Conservation (phyloP, 2,797 vertebrate genomes). For the Catamblyrhynchus diadema region DNA sequence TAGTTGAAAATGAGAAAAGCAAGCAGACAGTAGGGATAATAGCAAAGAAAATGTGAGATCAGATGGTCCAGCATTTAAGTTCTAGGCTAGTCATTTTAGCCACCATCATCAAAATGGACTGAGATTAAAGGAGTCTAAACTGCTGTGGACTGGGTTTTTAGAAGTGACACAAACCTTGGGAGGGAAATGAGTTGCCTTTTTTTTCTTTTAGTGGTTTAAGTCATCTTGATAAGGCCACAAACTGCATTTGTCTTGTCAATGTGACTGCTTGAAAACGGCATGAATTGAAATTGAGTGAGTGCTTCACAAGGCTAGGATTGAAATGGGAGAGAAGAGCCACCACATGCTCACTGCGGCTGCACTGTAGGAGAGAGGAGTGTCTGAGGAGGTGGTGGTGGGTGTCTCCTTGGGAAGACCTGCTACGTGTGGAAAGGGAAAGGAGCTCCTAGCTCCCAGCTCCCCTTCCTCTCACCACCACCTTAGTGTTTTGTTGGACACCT, state of each 20-base stretch:
- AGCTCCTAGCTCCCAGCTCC: background rate
- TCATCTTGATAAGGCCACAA: slow-evolving; percentile 68
- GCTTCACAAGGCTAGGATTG: background rate
- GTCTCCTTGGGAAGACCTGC: slow-evolving; percentile 60
- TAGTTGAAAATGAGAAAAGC: slow-evolving; percentile 37
- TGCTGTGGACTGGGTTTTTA: background rate
- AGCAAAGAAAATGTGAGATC: slow-evolving; percentile 27
- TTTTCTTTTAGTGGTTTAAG: slow-evolving; percentile 19
- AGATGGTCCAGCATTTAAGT: background rate
- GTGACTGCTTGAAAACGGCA: background rate
- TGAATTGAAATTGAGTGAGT: background rate
- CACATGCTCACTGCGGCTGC: background rate
- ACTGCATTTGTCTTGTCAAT: slow-evolving; percentile 38
- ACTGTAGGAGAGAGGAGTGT: background rate
- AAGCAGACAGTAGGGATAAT: slow-evolving; percentile 30
- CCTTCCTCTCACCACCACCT: slow-evolving; percentile 15
- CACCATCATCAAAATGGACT: background rate
- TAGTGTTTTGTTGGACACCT: slow-evolving; percentile 25
- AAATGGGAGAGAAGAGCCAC: slow-evolving; percentile 3
- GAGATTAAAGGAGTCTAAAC: slow-evolving; percentile 20
- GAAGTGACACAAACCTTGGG: slow-evolving; percentile 16
- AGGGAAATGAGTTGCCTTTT: slow-evolving; percentile 3
- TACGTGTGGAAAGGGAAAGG: slow-evolving; percentile 42
- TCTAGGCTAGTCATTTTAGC: background rate
- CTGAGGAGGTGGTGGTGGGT: slow-evolving; percentile 3